Base-by-base conservation (phyloP, 1,140 invertebrate species). In the Drosophila nigrodunni region DNA sequence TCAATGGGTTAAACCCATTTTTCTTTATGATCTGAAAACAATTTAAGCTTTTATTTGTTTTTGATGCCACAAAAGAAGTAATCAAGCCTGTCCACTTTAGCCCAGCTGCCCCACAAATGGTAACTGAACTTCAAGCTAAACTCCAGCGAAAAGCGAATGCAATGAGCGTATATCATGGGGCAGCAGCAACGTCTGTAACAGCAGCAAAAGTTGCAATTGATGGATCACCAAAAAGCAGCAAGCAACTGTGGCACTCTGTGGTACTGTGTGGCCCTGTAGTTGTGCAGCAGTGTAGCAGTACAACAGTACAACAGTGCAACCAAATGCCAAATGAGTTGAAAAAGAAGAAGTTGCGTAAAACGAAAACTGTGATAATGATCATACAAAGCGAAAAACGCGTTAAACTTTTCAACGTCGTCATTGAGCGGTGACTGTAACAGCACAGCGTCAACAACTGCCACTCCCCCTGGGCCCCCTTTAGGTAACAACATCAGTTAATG, bases 21-120 rank as follows among this genome's bases (percentile, higher is more conserved):
- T 83, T 80, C 80, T 88, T 88, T 88, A 89, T 89, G 83, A 87
- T 88, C 85, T 76, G 85, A 88, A 89, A 83, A 88, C 85, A 88
- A 88, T 88, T 88, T 89, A 85, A 81, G 85, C 80, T 89, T 88
- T 88, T 88, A 88, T 88, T 88, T 89, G 85, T 85, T 88, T 89
- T 85, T 76, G 83, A 88, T 87, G 77, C 82, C 79, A 87, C 85
- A 81, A 83, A 88, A 77, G 73, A 61, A 66, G 79, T 78, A 88
- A 88, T 83, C 83, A 88, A 65, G 74, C 57, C 64, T 41, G 60
- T 43, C 13, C 10, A 39, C 37, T 9, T 39, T 39, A 9, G 37
- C 37, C 37, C 21, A 18, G 46, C 15, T 43, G 47, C 15, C 54
- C 35, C 72, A 50, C 72, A 83, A 88, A 83, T 88, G 74, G 74